These are phyloP conservation scores for Octopus sinensis DNA, from an alignment of 1,140 invertebrate species.

Conservation along the genomic window DNA sequence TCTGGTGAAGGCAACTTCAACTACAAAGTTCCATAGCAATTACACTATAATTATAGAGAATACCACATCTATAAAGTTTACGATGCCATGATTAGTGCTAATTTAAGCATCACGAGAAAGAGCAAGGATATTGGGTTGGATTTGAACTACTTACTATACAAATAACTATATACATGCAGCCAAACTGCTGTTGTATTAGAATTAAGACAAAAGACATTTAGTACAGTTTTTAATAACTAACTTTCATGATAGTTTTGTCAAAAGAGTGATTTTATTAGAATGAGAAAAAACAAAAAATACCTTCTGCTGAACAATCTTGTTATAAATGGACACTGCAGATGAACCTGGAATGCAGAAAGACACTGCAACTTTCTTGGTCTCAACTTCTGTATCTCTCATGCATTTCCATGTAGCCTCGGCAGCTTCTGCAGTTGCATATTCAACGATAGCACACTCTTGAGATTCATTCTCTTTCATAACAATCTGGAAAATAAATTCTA, in stretches of 20 bases:
- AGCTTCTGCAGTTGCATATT: constrained; percentile 60
- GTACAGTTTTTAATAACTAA: too few species aligned
- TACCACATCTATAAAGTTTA: too few species aligned
- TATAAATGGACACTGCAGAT: constrained; percentile 63
- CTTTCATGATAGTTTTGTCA: neutral
- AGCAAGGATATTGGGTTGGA: too few species aligned
- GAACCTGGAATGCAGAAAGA: constrained; percentile 65
- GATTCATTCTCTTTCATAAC: constrained; percentile 63
- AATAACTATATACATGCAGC: too few species aligned
- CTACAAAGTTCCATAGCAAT: too few species aligned
- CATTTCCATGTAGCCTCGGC: constrained; percentile 60
- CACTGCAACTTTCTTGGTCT: constrained; percentile 58
- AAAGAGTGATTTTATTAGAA: constrained; percentile 10
- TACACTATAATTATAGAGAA: too few species aligned
- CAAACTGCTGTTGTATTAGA: too few species aligned
- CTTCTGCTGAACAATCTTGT: constrained; percentile 53
- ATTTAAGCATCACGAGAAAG: too few species aligned
- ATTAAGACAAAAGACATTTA: too few species aligned
- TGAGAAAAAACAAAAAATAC: constrained; percentile 29
- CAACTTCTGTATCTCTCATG: constrained; percentile 56
- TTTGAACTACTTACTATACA: too few species aligned
- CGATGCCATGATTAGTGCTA: too few species aligned
- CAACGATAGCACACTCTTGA: constrained; percentile 64
- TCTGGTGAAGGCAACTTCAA: too few species aligned
- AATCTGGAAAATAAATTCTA: constrained; percentile 54